These are phyloP conservation scores for Melangyna quadrimaculata DNA, from an alignment of 2,888 invertebrate species.

Conservation along the genomic window DNA sequence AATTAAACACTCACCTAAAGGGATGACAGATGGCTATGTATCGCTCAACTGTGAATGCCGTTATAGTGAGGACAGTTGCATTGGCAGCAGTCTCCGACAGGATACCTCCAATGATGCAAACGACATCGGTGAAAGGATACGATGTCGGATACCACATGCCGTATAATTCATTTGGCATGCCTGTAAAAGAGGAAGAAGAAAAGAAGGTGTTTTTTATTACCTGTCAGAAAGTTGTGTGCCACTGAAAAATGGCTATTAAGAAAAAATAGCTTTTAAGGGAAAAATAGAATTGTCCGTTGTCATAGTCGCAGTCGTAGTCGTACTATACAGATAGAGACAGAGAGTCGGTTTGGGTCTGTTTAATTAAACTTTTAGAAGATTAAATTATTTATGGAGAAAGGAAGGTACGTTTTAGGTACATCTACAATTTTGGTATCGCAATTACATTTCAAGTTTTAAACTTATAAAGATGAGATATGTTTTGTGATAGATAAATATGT, in stretches of 20 bases:
- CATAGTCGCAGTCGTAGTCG: neutral
- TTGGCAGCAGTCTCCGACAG: slow-evolving; percentile 93
- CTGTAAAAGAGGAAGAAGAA: slow-evolving; percentile 77
- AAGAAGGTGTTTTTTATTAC: slow-evolving; percentile 42
- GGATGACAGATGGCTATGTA: slow-evolving; percentile 94
- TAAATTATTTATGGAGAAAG: too few species aligned
- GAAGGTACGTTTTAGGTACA: too few species aligned
- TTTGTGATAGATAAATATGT: too few species aligned
- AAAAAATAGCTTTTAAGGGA: neutral
- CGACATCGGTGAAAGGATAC: slow-evolving; percentile 88
- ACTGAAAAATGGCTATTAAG: neutral
- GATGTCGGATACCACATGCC: slow-evolving; percentile 88
- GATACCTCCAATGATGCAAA: slow-evolving; percentile 88
- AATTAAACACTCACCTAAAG: slow-evolving; percentile 82
- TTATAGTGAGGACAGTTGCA: slow-evolving; percentile 92
- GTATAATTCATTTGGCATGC: slow-evolving; percentile 90
- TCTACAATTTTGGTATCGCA: too few species aligned
- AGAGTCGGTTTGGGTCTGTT: slow-evolving; percentile 24
- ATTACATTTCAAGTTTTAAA: too few species aligned
- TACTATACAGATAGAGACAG: too few species aligned
- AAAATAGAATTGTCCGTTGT: neutral
- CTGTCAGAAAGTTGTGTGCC: slow-evolving; percentile 56
- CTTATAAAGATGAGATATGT: too few species aligned
- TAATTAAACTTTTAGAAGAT: slow-evolving; percentile 58
- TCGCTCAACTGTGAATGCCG: slow-evolving; percentile 93